phyloP scores from a whole-genome alignment of 2,888 invertebrate species.

The Liodrosophila aerea region DNA sequence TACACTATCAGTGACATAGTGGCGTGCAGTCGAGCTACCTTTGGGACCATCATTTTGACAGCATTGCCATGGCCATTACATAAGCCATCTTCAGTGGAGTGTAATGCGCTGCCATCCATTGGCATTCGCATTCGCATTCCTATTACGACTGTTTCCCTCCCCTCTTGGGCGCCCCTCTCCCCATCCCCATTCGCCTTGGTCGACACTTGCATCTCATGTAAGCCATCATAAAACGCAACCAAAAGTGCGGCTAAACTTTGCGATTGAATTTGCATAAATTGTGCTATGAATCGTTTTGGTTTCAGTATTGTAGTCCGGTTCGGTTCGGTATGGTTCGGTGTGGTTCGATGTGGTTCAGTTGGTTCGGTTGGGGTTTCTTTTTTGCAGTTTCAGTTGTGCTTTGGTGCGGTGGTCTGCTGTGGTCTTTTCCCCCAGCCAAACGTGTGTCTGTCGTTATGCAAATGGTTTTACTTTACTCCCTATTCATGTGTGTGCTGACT shows the following conservation, averaged over 20 bases:
- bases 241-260: slow-evolving; percentile 76
- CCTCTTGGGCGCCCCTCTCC: background rate
- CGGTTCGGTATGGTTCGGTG: slow-evolving; percentile 13
- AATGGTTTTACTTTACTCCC: slow-evolving; percentile 39
- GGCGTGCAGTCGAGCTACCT: slow-evolving; percentile 3
- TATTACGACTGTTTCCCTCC: slow-evolving; percentile 6
- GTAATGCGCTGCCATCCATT: slow-evolving; percentile 26
- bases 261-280: slow-evolving; percentile 79
- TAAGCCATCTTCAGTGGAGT: slow-evolving; percentile 27
- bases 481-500: slow-evolving; percentile 29
- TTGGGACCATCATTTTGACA: slow-evolving; percentile 37
- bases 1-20: slow-evolving; percentile 38
- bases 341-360: slow-evolving; percentile 16
- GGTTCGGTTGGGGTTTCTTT: slow-evolving; percentile 17
- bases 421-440: slow-evolving; percentile 30
- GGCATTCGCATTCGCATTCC: slow-evolving; percentile 12
- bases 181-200: slow-evolving; percentile 10
- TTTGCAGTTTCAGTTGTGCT: slow-evolving; percentile 4
- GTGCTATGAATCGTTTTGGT: slow-evolving; percentile 47
- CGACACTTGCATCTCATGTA: slow-evolving; percentile 46
- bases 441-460: slow-evolving; percentile 65
- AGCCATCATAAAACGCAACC: slow-evolving; percentile 65
- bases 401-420: slow-evolving; percentile 22
- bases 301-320: slow-evolving; percentile 10
- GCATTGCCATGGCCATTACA: slow-evolving; percentile 51